Evolutionary conservation across 2,888 invertebrate species (phyloP).

Genomic region (Sesia apiformis): DNA sequence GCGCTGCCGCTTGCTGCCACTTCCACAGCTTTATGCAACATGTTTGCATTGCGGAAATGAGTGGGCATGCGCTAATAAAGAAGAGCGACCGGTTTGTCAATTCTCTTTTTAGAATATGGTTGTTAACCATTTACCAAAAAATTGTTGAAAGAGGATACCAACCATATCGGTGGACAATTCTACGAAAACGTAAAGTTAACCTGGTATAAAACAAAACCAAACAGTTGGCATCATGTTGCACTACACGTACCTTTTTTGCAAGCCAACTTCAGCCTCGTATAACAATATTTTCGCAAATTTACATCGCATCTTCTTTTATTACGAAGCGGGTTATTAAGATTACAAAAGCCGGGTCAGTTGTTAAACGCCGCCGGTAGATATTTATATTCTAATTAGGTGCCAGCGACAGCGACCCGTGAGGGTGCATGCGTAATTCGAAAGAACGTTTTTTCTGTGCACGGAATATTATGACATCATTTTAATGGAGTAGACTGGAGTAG

Average conservation of each 20-base stretch:
- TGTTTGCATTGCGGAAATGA: background rate
- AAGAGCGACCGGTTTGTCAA: constrained; percentile 8
- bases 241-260: too few species aligned
- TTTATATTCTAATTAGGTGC: constrained; percentile 67
- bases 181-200: too few species aligned
- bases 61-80: constrained; percentile 5
- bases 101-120: constrained; percentile 3
- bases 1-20: constrained; percentile 11
- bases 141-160: too few species aligned
- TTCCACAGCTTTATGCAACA: constrained; percentile 4
- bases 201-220: too few species aligned
- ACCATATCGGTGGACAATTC: too few species aligned
- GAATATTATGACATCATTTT: constrained; percentile 49
- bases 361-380: constrained; percentile 52
- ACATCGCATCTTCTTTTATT: constrained; percentile 24
- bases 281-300: constrained; percentile 30
- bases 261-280: constrained; percentile 1
- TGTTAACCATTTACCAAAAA: too few species aligned
- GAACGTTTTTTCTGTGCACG: constrained; percentile 39
- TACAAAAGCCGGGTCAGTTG: constrained; percentile 57
- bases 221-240: too few species aligned
- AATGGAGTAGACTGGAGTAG: constrained; percentile 21
- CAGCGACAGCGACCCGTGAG: constrained; percentile 43
- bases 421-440: constrained; percentile 62
- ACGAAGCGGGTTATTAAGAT: constrained; percentile 45